phyloP scores from a whole-genome alignment of 2,113 vertebrate species.

The Saccopteryx bilineata region DNA sequence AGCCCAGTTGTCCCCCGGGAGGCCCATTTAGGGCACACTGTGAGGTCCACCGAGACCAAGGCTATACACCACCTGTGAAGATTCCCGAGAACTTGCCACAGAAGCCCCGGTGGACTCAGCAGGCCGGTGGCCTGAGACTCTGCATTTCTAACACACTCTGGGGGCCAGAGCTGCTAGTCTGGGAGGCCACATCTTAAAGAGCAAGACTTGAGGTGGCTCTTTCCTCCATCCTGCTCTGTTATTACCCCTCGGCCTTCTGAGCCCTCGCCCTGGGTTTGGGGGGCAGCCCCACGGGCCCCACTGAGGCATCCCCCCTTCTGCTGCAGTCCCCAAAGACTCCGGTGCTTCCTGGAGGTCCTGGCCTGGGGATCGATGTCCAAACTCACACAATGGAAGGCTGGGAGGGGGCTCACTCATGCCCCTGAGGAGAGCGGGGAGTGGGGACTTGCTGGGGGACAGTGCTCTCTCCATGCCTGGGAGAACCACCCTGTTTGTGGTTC shows the following conservation, averaged over 20 bases:
- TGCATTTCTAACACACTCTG: not conserved
- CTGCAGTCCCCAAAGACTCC: not conserved
- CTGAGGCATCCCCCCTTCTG: not conserved
- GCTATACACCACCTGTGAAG: too few species aligned
- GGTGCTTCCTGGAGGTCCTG: not conserved
- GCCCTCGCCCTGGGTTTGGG: not conserved
- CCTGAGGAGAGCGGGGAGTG: fast-evolving
- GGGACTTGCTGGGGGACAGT: not conserved
- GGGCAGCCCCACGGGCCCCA: fast-evolving
- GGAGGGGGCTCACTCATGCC: fast-evolving
- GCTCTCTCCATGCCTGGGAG: not conserved
- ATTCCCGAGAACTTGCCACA: fast-evolving
- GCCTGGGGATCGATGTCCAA: not conserved
- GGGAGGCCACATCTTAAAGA: not conserved
- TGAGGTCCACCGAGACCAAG: not conserved
- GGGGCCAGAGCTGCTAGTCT: fast-evolving
- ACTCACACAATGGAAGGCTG: not conserved
- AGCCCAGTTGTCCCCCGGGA: not conserved
- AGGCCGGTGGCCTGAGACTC: not conserved
- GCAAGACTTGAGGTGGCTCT: not conserved
- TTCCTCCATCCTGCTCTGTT: not conserved
- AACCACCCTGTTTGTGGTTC: not conserved
- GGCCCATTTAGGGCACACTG: not conserved
- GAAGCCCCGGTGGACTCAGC: not conserved
- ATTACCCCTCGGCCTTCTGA: not conserved